A percentile compares a stretch with the other conserved stretches of the same genome.
phyloP scores from a whole-genome alignment of 1,140 invertebrate genomes.

The Diploscapter pachys region DNA sequence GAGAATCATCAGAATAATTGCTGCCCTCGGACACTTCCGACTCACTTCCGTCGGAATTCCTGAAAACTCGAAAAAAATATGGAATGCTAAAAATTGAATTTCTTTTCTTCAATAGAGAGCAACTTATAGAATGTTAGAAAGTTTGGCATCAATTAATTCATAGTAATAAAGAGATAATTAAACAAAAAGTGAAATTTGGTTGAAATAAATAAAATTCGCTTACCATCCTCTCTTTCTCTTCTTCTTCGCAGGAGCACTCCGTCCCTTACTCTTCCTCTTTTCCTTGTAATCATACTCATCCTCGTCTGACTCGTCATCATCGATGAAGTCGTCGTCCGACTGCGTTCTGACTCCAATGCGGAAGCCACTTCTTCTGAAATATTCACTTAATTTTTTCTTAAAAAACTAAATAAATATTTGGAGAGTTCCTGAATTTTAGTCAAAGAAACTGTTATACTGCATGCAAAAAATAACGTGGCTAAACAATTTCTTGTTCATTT shows the following conservation, averaged over 20 bases:
- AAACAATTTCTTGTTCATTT: neutral
- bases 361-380: too few relatives aligned
- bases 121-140: neutral
- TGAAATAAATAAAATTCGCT: too few relatives aligned
- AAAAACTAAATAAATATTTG: slow-evolving; percentile 1
- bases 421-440: neutral
- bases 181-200: too few relatives aligned
- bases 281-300: neutral
- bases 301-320: slow-evolving; percentile 4
- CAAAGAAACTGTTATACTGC: slow-evolving; percentile 2
- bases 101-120: slow-evolving; percentile 9
- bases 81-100: neutral
- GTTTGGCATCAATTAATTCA: slow-evolving; percentile 10
- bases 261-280: neutral
- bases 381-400: slow-evolving; percentile 3
- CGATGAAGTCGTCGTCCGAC: slow-evolving; percentile 4
- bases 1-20: neutral
- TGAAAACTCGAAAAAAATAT: neutral
- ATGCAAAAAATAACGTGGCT: slow-evolving; percentile 7
- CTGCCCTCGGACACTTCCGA: neutral
- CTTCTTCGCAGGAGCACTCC: neutral
- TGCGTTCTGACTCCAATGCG: neutral
- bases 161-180: neutral
- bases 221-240: too few relatives aligned
- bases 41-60: neutral